Percentiles rank a stretch among this genome's conserved stretches.
These are phyloP conservation scores for Silurus lanzhouensis DNA, from an alignment of 2,797 vertebrate species.

Conservation along the genomic window DNA sequence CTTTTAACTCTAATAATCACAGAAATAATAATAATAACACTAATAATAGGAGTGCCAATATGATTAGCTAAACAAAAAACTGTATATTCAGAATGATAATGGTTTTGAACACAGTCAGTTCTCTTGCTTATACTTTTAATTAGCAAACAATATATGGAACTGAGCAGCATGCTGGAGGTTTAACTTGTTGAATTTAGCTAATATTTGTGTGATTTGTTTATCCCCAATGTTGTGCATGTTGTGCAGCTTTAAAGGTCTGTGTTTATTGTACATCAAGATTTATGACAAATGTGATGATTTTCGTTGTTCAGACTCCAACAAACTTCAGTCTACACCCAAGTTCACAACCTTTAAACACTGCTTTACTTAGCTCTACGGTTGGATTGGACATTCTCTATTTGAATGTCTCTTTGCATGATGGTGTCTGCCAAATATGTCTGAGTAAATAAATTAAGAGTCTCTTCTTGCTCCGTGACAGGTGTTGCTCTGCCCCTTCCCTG, in stretches of 20 bases:
- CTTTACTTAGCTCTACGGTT: neutral
- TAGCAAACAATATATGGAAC: neutral
- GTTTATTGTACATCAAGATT: neutral
- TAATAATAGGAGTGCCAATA: neutral
- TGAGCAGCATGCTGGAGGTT: neutral
- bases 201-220: neutral
- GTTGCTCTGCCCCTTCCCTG: neutral
- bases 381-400: neutral
- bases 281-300: neutral
- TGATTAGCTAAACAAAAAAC: neutral
- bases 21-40: neutral
- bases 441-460: neutral
- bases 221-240: neutral
- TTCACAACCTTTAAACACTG: neutral
- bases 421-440: neutral
- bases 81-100: too few species aligned
- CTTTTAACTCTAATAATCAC: neutral
- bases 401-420: neutral
- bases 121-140: neutral
- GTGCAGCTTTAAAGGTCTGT: neutral
- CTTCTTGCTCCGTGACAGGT: conserved; percentile 9
- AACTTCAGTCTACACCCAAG: too few species aligned
- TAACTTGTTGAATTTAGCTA: neutral
- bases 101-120: neutral
- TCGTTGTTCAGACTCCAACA: neutral